A percentile compares a stretch with the other conserved stretches of the same genome.
Conservation (phyloP, 1,140 invertebrate genomes). For the Aphaenogaster ashmeadi region DNA sequence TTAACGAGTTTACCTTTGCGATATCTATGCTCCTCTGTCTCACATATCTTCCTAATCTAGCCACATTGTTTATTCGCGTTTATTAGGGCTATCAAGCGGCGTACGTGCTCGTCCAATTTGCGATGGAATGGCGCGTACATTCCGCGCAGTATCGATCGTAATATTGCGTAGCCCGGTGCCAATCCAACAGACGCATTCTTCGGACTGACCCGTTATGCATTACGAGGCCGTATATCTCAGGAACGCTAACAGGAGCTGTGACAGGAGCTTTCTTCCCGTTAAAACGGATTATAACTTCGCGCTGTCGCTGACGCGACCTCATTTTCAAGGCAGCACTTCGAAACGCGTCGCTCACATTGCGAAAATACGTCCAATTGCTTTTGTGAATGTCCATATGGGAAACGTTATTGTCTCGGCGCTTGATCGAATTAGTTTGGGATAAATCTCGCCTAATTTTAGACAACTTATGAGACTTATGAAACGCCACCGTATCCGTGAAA, state of each 20-base stretch:
- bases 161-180: not conserved
- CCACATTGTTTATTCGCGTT: conserved; percentile 34
- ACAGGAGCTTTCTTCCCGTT: conserved; percentile 57
- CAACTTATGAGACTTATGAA: not conserved
- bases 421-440: not conserved
- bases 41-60: conserved; percentile 24
- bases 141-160: conserved; percentile 25
- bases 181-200: conserved; percentile 40
- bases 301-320: conserved; percentile 58
- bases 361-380: not conserved
- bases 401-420: not conserved
- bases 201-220: conserved; percentile 38
- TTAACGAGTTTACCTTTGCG: not conserved
- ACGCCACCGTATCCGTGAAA: not conserved
- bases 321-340: conserved; percentile 21
- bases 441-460: not conserved
- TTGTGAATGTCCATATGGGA: not conserved
- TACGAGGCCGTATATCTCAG: conserved; percentile 4
- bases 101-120: conserved; percentile 6
- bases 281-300: conserved; percentile 45
- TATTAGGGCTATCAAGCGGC: conserved; percentile 23
- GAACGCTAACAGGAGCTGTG: conserved; percentile 20
- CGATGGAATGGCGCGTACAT: conserved; percentile 16
- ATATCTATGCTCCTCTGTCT: not conserved
- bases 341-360: conserved; percentile 12